Evolutionary conservation across 2,113 vertebrate species (phyloP).

Genomic region (Indicator indicator): DNA sequence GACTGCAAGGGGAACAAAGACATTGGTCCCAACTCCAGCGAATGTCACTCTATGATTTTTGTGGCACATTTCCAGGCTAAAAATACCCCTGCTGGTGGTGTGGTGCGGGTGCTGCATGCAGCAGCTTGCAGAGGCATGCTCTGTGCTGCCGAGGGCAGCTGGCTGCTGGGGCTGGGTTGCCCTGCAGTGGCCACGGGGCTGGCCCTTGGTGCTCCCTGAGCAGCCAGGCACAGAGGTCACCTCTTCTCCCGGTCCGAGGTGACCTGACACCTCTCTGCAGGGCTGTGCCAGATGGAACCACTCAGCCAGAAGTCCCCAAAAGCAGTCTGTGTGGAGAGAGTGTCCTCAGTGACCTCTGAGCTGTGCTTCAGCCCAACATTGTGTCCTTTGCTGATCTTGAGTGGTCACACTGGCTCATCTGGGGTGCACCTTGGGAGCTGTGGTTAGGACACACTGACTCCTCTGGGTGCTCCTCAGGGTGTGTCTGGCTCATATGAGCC

Average conservation of each 20-base stretch:
- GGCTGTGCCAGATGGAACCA: background rate
- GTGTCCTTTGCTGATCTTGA: background rate
- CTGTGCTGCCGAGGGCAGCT: background rate
- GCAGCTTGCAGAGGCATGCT: background rate
- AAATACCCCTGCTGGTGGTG: conserved; percentile 42
- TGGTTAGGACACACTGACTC: rapidly evolving
- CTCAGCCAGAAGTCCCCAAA: background rate
- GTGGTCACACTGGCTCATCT: background rate
- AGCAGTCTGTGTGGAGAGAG: background rate
- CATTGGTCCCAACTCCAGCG: background rate
- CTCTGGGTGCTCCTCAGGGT: background rate
- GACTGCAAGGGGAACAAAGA: conserved; percentile 12
- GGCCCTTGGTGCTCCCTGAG: background rate
- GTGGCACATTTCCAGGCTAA: conserved; percentile 59
- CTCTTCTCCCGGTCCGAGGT: background rate
- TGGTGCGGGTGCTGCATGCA: background rate
- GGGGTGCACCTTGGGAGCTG: background rate
- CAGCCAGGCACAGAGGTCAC: background rate
- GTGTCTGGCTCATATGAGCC: background rate
- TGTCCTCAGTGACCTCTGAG: background rate
- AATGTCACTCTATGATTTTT: background rate
- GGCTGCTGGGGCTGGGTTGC: background rate
- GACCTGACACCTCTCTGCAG: background rate
- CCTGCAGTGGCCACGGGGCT: background rate
- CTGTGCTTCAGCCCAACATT: background rate